Evolutionary conservation across 2,113 vertebrate species (phyloP).

Genomic region (Pionites leucogaster): DNA sequence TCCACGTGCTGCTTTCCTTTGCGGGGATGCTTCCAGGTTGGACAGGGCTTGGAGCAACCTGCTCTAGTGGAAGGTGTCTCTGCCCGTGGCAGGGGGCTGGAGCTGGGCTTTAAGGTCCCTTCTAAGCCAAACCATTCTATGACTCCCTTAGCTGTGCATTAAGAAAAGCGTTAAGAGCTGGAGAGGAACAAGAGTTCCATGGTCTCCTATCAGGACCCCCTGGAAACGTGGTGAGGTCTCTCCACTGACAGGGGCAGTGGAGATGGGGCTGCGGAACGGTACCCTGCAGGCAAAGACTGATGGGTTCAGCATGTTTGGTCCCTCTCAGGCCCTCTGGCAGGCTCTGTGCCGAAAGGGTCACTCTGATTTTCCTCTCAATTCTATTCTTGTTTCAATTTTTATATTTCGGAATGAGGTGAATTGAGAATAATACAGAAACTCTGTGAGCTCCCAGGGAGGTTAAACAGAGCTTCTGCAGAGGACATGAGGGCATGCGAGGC

Average conservation of each 20-base stretch:
- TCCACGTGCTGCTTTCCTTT: neutral
- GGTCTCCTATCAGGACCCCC: neutral
- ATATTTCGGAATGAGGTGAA: neutral
- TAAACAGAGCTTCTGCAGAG: neutral
- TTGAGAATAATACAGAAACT: neutral
- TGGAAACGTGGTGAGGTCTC: neutral
- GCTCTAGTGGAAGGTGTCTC: neutral
- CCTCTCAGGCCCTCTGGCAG: neutral
- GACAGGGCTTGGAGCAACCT: neutral
- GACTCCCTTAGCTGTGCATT: neutral
- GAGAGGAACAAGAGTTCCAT: neutral
- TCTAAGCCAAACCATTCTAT: neutral
- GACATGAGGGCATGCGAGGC: neutral
- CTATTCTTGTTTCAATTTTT: neutral
- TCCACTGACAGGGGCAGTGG: neutral
- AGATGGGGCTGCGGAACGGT: fast-evolving
- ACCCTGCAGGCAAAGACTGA: neutral
- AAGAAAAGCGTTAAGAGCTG: neutral
- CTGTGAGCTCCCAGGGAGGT: neutral
- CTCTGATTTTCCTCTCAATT: neutral
- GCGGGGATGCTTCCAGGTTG: neutral
- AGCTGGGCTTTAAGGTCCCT: neutral
- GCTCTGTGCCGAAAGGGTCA: fast-evolving
- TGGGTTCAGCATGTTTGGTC: neutral
- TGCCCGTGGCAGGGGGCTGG: neutral